These are phyloP conservation scores for Sander lucioperca DNA, from an alignment of 2,113 vertebrate species.

Conservation along the genomic window DNA sequence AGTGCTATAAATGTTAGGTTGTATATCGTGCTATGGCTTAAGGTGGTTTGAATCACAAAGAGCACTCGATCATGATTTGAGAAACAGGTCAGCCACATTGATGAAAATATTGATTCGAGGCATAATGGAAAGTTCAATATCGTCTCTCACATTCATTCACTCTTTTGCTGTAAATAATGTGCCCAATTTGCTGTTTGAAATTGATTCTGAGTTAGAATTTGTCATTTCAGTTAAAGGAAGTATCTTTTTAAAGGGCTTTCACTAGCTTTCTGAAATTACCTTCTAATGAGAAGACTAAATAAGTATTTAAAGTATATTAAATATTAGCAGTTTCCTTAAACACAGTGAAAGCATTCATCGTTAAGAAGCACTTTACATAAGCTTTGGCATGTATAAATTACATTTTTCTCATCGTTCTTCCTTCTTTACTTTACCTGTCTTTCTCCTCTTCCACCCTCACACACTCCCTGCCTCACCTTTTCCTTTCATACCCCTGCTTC, in stretches of 20 bases:
- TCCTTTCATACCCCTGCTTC: background rate
- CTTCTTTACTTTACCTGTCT: background rate
- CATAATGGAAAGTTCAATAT: conserved; percentile 39
- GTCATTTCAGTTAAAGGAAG: background rate
- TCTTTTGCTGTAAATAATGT: background rate
- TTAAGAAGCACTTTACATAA: background rate
- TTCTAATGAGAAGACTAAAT: background rate
- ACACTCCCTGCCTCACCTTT: background rate
- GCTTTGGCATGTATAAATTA: background rate
- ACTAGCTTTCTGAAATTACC: background rate
- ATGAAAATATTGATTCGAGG: conserved; percentile 42
- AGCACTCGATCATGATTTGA: background rate
- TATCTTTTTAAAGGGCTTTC: background rate
- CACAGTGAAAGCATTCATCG: background rate
- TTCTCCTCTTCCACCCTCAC: background rate
- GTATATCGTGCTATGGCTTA: background rate
- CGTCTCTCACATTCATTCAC: background rate
- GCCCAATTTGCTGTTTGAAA: background rate
- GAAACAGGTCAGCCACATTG: conserved; percentile 29
- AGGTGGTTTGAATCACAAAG: background rate
- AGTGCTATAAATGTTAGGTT: background rate
- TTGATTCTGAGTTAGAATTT: background rate
- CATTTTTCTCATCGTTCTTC: background rate
- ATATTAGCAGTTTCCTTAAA: background rate
- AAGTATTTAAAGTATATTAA: background rate